Base-by-base conservation (phyloP, 2,888 invertebrate species). In the Coecobrya sp. region DNA sequence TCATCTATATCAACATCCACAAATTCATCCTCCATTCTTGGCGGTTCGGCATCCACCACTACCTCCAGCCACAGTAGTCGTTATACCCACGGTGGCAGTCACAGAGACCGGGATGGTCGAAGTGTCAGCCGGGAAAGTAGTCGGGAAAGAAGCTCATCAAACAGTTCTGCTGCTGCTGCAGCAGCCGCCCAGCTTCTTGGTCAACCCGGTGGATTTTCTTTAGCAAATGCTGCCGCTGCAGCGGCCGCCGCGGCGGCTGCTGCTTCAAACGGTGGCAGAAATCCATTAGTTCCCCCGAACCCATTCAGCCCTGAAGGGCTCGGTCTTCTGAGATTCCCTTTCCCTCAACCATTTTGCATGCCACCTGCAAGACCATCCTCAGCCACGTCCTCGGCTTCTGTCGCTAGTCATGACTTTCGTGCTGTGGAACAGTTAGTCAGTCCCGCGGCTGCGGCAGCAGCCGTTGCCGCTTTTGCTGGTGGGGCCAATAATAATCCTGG, bases 321-420 rank as follows among this genome's bases (percentile, higher is more conserved):
- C 73, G 94, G 94, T 27, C 89, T 95, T 0, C 85, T 95, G 1
- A 92, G 94, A 1, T 95, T 94, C 70, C 95, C 95, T 0, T 94
- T 94, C 55, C 93, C 95, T 30, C 94, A 94, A 59, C 94, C 94
- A 13, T 94, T 95, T 59, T 94, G 94, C 65, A 76, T 94, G 68
- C 92, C 93, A 11, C 76, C 86, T 82, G 73, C 79, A 25, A 92
- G 94, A 70, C 93, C 94, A 13, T 85, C 92, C 11, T 90, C 94
- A 82, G 84, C 94, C 59, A 55, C 86, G 0, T 42, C 36, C 30
- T 59, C 87, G 11, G 52, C 81, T 16, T 81, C 93, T 62, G 81
- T 89, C 59, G 93, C 95, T 95, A 95, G 95, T 95, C 95, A 95
- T 93, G 95, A 95, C 94, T 94, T 95, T 89, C 93, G 95, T 79